These are phyloP conservation scores for Volucella inanis DNA, from an alignment of 2,888 invertebrate genomes.

Conservation along the genomic window DNA sequence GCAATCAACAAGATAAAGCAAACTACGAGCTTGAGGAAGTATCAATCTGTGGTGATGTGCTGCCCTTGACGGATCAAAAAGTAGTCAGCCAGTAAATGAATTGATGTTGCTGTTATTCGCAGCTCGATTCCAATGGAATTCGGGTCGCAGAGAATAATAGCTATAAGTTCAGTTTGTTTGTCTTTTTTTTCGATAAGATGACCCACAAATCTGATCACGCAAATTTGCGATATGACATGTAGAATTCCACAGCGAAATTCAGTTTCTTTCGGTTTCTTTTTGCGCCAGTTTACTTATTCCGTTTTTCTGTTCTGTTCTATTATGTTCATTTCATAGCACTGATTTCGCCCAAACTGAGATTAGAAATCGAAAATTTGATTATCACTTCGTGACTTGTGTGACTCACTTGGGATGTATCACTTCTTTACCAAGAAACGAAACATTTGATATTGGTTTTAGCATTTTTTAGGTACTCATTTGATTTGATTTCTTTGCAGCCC, in stretches of 20 bases:
- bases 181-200: constrained; percentile 24
- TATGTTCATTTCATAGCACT: too few species aligned
- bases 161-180: constrained; percentile 40
- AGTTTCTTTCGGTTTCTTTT: neutral
- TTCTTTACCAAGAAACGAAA: too few species aligned
- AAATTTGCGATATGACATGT: constrained; percentile 32
- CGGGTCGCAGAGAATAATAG: neutral
- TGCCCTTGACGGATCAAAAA: constrained; percentile 23
- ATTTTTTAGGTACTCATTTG: neutral
- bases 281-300: neutral
- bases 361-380: neutral
- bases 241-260: neutral
- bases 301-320: neutral
- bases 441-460: too few species aligned
- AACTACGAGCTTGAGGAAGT: constrained; percentile 51
- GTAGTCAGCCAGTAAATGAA: neutral
- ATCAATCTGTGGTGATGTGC: constrained; percentile 36
- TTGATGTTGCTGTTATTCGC: neutral
- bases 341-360: too few species aligned
- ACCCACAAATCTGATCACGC: constrained; percentile 61
- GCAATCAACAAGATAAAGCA: constrained; percentile 60
- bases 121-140: constrained; percentile 7
- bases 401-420: neutral
- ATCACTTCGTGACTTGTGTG: neutral
- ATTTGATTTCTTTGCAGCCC: constrained; percentile 23